Conservation (phyloP, 1,140 invertebrate genomes). For the Latrodectus geometricus region DNA sequence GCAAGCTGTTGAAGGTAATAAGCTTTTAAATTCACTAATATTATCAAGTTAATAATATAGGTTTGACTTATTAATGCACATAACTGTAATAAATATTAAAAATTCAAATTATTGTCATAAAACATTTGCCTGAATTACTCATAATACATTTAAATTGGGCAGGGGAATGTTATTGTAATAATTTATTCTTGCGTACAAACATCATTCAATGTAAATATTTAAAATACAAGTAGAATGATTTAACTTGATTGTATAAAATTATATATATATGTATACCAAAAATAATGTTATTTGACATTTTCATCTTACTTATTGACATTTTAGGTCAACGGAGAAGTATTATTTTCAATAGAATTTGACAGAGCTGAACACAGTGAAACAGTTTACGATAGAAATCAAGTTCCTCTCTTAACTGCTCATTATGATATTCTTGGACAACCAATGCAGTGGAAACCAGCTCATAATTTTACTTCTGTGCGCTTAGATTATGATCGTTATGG, state of each 20-base stretch:
- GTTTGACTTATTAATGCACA: no score
- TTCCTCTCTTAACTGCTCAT: slow-evolving; percentile 84
- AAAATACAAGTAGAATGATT: no score
- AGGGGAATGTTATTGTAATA: no score
- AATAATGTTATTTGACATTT: not conserved
- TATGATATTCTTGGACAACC: slow-evolving; percentile 90
- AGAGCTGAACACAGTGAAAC: slow-evolving; percentile 87
- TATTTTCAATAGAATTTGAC: slow-evolving; percentile 91
- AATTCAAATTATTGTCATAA: no score
- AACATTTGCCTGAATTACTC: no score
- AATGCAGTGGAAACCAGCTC: slow-evolving; percentile 69
- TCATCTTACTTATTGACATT: slow-evolving; percentile 1
- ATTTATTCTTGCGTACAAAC: no score
- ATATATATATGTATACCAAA: not conserved
- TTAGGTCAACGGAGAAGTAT: slow-evolving; percentile 76
- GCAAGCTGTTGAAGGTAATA: slow-evolving; percentile 56
- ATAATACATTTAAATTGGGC: no score
- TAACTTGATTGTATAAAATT: no score
- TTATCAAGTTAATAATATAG: no score
- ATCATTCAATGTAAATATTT: no score
- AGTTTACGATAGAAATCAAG: slow-evolving; percentile 85
- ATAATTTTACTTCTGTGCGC: slow-evolving; percentile 68
- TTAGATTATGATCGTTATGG: slow-evolving; percentile 77
- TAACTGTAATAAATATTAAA: no score
- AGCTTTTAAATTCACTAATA: no score